Conservation (phyloP, 2,888 invertebrate genomes). For the Meiosimyza platycephala region DNA sequence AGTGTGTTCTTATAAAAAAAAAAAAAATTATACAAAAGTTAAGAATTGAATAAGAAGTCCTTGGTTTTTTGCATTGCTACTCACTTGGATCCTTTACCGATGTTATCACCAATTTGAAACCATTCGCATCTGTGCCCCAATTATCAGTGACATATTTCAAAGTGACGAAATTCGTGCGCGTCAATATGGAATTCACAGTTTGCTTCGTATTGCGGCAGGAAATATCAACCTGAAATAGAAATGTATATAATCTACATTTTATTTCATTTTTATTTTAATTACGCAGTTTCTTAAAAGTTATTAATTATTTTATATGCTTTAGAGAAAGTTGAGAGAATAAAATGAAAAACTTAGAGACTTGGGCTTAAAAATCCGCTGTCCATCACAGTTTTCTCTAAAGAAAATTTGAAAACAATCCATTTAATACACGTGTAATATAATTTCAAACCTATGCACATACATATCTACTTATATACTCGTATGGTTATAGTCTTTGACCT, state of each 20-base stretch:
- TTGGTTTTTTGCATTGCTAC: conserved; percentile 65
- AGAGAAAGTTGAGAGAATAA: no score
- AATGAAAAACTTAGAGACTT: no score
- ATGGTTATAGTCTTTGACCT: not conserved
- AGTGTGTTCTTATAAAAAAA: conserved; percentile 77
- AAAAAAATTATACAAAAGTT: conserved; percentile 2
- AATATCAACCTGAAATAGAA: conserved; percentile 82
- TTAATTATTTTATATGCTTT: no score
- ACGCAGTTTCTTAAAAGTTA: no score
- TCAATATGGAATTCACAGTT: conserved; percentile 88
- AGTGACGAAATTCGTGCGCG: conserved; percentile 93
- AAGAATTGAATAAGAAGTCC: not conserved
- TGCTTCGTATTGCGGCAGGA: conserved; percentile 92
- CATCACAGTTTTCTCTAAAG: not conserved
- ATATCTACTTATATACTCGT: not conserved
- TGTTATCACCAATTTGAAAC: conserved; percentile 93
- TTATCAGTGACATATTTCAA: conserved; percentile 93
- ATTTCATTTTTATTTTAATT: conserved; percentile 13
- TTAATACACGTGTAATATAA: not conserved
- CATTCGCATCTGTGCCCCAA: conserved; percentile 92
- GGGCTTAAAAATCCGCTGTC: no score
- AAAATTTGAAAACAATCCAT: not conserved
- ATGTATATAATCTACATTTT: conserved; percentile 9
- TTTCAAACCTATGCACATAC: not conserved
- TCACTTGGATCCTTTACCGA: conserved; percentile 94